Conservation (phyloP, 2,888 invertebrate species). For the Epinotia brunnichana region DNA sequence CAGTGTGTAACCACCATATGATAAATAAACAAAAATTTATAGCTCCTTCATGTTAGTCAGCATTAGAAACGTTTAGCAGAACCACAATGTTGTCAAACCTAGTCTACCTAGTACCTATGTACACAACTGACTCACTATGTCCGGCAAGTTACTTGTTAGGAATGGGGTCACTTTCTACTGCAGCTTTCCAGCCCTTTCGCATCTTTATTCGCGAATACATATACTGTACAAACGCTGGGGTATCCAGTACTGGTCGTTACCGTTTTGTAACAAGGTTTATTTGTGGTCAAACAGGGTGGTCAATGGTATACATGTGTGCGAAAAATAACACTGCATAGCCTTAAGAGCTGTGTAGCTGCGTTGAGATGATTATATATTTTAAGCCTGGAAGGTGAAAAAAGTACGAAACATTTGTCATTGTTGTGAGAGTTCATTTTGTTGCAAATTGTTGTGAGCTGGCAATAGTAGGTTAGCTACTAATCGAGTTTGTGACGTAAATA, state of each 20-base stretch:
- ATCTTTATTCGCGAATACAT: conserved; percentile 39
- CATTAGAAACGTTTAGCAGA: neutral
- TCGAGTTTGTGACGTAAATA: neutral
- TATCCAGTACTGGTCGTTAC: neutral
- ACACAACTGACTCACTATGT: conserved; percentile 23
- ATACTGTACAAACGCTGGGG: neutral
- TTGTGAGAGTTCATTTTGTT: conserved; percentile 11
- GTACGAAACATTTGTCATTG: conserved; percentile 1
- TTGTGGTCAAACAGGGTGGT: neutral
- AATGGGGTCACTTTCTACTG: conserved; percentile 50
- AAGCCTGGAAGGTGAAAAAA: conserved; percentile 1
- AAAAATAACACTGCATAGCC: neutral
- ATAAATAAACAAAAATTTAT: neutral
- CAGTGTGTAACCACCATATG: too few relatives aligned
- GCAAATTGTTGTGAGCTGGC: conserved; percentile 2
- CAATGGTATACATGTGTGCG: neutral
- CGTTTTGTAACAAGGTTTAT: neutral
- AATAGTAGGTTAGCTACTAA: neutral
- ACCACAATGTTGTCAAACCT: conserved; percentile 6
- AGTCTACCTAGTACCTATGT: conserved; percentile 7
- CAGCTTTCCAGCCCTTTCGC: conserved; percentile 46
- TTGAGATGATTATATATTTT: neutral
- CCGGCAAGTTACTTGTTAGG: conserved; percentile 9
- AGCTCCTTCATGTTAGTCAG: neutral
- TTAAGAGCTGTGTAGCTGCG: neutral